Evolutionary conservation across 1,140 invertebrate species (phyloP), one percentile per base, ranked within the genome.

Genomic region (Drosophila tristis): DNA sequence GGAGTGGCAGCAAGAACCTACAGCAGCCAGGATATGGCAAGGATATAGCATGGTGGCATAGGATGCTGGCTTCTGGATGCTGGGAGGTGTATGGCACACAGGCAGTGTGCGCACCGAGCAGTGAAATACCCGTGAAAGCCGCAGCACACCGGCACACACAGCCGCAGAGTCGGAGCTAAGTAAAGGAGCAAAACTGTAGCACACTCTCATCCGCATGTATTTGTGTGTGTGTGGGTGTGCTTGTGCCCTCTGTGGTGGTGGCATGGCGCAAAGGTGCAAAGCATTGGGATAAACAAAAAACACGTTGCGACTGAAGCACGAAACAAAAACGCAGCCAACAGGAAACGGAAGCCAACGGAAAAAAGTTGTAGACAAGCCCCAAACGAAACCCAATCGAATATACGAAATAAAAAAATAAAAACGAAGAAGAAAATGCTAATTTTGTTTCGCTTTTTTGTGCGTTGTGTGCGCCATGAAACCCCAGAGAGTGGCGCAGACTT

Each of bases 81-180:
- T 16, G 50, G 26, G 20, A 25, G 23, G 23, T 25, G 44, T 23
- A 50, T 16, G 8, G 67, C 68, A 57, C 16, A 1, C 23, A 25
- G 16, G 58, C 59, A 48, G 43, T 39, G 23, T 31, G 53, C 55
- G 59, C 75, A 79, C 43, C 49, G 57, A 75, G 47, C 77, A 63
- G 58, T 76, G 72, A 79, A 78, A 84, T 55, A 74, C 43, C 62
- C 76, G 58, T 85, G 54, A 84, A 79, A 76, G 55, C 80, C 75
- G 26, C 75, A 78, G 43, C 63, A 54, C 48, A 43, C 42, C 58
- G 42, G 47, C 43, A 26, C 26, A 26, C n/a, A 29, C 53, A 45
- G 15, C 23, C 50, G 16, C 11, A 7, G 20, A 23, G 35, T 25
- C 56, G 48, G 35, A 48, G 74, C 65, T 35, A 74, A 26, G 49